These are phyloP conservation scores for Sphaerophoria rueppellii DNA, from an alignment of 2,888 invertebrate species.

Conservation along the genomic window DNA sequence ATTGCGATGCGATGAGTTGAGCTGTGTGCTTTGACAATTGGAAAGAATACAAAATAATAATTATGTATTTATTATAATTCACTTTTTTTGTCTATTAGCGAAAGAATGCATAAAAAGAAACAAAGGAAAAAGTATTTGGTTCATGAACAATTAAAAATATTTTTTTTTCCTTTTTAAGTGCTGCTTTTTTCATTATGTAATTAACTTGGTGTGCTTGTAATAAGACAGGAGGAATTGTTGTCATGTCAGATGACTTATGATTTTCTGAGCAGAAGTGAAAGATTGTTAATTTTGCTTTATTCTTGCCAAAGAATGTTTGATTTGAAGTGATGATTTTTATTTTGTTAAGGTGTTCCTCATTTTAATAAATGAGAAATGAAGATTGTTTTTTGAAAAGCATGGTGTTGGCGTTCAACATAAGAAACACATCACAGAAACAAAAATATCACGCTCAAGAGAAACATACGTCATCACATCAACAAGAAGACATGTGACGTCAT, in stretches of 20 bases:
- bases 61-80: no score
- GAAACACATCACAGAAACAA: no score
- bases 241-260: background rate
- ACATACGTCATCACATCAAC: no score
- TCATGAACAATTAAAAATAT: slow-evolving; percentile 64
- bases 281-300: background rate
- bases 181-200: slow-evolving; percentile 37
- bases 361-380: background rate
- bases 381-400: no score
- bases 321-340: background rate
- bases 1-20: slow-evolving; percentile 3
- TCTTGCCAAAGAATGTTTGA: background rate
- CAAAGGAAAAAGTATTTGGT: slow-evolving; percentile 35
- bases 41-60: no score
- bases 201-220: slow-evolving; percentile 32
- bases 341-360: background rate
- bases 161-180: slow-evolving; percentile 47
- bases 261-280: background rate
- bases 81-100: background rate
- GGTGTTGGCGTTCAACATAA: no score
- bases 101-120: slow-evolving; percentile 34
- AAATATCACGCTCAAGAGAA: no score
- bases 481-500: no score
- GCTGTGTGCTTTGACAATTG: no score
- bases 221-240: background rate